Percentiles rank a stretch among this genome's conserved stretches.
phyloP scores from a whole-genome alignment of 2,888 invertebrate species.

The Parascotia fuliginaria region DNA sequence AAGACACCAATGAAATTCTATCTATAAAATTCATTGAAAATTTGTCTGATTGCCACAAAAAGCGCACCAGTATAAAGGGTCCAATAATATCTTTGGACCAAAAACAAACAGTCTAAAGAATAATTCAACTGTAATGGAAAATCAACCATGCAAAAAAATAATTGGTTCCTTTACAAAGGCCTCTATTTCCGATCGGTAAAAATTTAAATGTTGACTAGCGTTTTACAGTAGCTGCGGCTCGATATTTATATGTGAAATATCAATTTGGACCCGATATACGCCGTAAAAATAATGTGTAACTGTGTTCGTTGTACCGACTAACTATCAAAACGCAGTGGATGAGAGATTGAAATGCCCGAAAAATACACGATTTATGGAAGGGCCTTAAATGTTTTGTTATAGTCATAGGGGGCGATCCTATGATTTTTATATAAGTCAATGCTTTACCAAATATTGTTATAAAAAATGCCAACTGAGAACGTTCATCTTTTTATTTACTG shows the following conservation, averaged over 20 bases:
- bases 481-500: no score
- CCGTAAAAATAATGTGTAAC: background rate
- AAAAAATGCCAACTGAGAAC: no score
- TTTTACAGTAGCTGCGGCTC: conserved; percentile 24
- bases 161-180: conserved; percentile 73
- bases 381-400: no score
- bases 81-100: conserved; percentile 55
- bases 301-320: background rate
- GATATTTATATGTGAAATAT: conserved; percentile 22
- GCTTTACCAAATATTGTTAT: no score
- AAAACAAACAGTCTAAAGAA: conserved; percentile 65
- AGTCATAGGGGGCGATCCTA: no score
- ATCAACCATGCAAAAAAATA: conserved; percentile 78
- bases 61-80: conserved; percentile 31
- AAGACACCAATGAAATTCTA: conserved; percentile 8
- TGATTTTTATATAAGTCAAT: no score
- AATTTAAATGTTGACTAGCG: conserved; percentile 53
- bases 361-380: background rate
- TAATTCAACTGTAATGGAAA: conserved; percentile 73
- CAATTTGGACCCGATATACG: conserved; percentile 11
- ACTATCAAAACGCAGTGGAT: background rate
- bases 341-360: background rate
- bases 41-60: conserved; percentile 32
- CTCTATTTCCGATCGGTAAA: conserved; percentile 66
- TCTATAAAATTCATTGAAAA: conserved; percentile 24